These are phyloP conservation scores for Smithornis capensis DNA, from an alignment of 2,113 vertebrate species.

Conservation along the genomic window DNA sequence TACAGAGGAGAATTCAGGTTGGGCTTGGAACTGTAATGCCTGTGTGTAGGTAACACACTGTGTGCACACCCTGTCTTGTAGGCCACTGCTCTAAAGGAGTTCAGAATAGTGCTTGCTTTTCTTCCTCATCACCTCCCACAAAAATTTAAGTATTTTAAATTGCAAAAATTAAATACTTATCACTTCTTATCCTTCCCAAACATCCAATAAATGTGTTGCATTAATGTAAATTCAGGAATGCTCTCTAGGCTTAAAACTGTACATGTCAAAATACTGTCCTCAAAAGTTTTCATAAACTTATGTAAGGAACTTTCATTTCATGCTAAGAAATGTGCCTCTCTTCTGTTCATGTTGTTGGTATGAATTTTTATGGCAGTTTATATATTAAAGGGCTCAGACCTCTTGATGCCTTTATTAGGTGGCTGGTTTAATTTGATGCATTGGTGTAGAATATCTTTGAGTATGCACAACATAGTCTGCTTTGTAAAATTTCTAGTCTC, in stretches of 20 bases:
- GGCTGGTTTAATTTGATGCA: background rate
- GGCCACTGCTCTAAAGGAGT: background rate
- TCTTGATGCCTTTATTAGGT: background rate
- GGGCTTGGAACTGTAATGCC: background rate
- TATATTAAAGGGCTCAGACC: background rate
- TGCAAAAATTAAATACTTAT: background rate
- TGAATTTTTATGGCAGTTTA: background rate
- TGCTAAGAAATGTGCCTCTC: background rate
- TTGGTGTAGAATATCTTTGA: background rate
- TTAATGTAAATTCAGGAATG: background rate
- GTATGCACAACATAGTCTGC: background rate
- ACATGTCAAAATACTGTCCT: background rate
- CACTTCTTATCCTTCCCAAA: background rate
- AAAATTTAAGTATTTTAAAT: background rate
- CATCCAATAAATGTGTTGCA: background rate
- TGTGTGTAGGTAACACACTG: background rate
- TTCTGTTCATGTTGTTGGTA: background rate
- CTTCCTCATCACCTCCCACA: background rate
- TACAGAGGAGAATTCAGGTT: background rate
- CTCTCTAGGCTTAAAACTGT: background rate
- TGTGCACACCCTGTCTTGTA: background rate
- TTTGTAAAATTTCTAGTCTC: background rate
- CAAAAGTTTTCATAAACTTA: background rate
- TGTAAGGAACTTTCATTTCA: background rate
- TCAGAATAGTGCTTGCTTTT: background rate